Percentiles rank a stretch among this genome's conserved stretches.
These are phyloP conservation scores for Electrona antarctica DNA, from an alignment of 2,113 vertebrate genomes.

Conservation along the genomic window DNA sequence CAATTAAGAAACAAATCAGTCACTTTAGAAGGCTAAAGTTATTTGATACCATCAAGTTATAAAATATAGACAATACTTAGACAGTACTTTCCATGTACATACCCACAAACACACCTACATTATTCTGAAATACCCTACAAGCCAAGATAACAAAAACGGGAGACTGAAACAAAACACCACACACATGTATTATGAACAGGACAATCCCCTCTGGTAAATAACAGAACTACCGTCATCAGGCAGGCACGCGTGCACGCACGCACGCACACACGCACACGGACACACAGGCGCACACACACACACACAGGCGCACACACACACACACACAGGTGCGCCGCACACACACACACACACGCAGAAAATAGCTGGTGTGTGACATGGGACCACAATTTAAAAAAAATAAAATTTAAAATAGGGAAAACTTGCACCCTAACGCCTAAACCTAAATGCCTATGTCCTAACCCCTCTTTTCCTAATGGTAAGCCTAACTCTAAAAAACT, in stretches of 20 bases:
- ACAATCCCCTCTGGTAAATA: conserved; percentile 45
- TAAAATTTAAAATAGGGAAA: no score
- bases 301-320: conserved; percentile 19
- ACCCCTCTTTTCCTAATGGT: no score
- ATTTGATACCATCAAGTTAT: neutral
- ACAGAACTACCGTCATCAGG: conserved; percentile 24
- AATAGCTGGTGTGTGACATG: no score
- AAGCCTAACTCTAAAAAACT: no score
- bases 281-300: conserved; percentile 11
- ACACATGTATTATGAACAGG: neutral
- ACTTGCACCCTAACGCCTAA: no score
- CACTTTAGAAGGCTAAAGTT: no score
- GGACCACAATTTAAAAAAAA: no score
- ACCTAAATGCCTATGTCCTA: no score
- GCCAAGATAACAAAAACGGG: no score
- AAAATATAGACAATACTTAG: neutral
- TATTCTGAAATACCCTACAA: no score
- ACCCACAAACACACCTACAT: neutral
- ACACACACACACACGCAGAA: neutral
- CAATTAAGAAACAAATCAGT: no score
- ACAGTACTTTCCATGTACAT: neutral
- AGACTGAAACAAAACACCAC: neutral
- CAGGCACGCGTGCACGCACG: neutral
- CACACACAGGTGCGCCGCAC: conserved; percentile 6
- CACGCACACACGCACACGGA: neutral